These are phyloP conservation scores for Tetranychus cinnabarinus DNA, from an alignment of 1,140 invertebrate species.

Conservation along the genomic window DNA sequence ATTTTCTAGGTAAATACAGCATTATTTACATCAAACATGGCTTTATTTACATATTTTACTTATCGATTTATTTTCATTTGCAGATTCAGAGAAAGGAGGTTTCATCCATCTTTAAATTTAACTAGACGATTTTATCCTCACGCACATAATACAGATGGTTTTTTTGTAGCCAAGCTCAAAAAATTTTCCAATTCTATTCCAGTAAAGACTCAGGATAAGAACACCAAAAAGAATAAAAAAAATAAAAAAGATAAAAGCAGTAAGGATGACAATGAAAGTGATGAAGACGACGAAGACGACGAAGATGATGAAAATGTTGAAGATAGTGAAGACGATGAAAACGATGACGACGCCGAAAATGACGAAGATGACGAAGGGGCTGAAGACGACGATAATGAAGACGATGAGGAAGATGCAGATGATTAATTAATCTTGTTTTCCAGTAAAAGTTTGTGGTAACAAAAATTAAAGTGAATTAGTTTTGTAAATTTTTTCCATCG, in stretches of 20 bases:
- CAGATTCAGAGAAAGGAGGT: conserved; percentile 36
- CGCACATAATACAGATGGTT: conserved; percentile 96
- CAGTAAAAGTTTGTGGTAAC: not conserved
- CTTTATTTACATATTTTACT: not conserved
- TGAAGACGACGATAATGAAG: not conserved
- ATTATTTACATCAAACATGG: not conserved
- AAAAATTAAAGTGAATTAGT: not conserved
- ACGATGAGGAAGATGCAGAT: not conserved
- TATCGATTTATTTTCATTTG: not conserved
- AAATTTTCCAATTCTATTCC: conserved; percentile 71
- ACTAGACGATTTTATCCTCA: conserved; percentile 88
- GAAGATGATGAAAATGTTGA: conserved; percentile 1
- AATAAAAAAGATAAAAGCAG: not conserved
- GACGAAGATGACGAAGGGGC: not conserved
- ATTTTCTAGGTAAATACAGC: conserved; percentile 45
- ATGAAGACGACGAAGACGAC: not conserved
- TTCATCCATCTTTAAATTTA: conserved; percentile 73
- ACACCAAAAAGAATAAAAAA: not conserved
- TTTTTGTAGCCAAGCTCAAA: conserved; percentile 95
- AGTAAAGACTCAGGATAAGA: not conserved
- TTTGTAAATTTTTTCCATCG: not conserved
- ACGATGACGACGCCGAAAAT: not conserved
- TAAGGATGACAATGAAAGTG: not conserved
- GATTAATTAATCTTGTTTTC: not conserved
- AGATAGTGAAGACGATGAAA: not conserved